Conservation (phyloP, 2,797 vertebrate species). For the Vespertilio murinus region DNA sequence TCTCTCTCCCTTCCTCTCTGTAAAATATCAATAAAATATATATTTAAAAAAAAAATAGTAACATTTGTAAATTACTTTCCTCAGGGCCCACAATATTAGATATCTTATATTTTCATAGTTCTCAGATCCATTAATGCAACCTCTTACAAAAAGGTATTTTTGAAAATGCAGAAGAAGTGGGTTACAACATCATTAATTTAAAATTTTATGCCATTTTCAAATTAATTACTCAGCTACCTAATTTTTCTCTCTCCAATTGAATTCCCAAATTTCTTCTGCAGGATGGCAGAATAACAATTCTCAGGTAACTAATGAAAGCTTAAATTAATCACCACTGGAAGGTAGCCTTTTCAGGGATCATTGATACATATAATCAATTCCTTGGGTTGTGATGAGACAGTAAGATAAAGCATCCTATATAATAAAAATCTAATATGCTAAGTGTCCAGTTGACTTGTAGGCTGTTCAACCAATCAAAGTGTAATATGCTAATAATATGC, state of each 20-base stretch:
- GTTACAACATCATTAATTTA: not conserved
- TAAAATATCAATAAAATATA: too few species aligned
- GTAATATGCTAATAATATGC: too few species aligned
- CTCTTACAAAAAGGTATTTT: not conserved
- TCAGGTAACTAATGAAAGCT: not conserved
- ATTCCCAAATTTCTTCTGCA: not conserved
- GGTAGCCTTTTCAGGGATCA: slow-evolving; percentile 51
- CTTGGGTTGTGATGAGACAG: not conserved
- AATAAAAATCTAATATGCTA: too few species aligned
- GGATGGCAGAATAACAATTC: not conserved
- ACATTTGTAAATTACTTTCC: not conserved
- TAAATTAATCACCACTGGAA: slow-evolving; percentile 58
- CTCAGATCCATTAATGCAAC: not conserved
- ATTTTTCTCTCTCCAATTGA: not conserved
- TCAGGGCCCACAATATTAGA: not conserved
- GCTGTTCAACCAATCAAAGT: too few species aligned
- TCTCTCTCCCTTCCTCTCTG: too few species aligned
- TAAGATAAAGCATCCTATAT: not conserved
- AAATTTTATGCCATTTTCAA: not conserved
- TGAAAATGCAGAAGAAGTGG: not conserved
- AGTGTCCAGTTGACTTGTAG: too few species aligned
- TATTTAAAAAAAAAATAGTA: not conserved
- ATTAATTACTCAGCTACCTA: not conserved
- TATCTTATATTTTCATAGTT: not conserved
- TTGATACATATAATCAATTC: not conserved